Evolutionary conservation across 2,888 invertebrate genomes (phyloP).

Genomic region (Apotomis betuletana): DNA sequence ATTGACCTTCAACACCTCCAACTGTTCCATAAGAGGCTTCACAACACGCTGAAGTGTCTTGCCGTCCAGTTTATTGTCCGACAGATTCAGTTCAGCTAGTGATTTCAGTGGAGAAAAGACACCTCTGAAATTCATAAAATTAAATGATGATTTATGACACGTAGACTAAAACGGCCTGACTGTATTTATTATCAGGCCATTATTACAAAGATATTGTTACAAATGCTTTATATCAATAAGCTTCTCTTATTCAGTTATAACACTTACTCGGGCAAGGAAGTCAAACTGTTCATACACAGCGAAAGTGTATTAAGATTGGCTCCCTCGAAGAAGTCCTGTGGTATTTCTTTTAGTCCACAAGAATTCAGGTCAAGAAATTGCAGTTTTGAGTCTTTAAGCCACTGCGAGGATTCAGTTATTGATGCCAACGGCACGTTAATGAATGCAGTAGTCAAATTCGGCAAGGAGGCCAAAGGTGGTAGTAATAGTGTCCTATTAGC

Average conservation of each 20-base stretch:
- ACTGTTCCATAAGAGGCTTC: constrained; percentile 1
- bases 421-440: background rate
- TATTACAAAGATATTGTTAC: no score
- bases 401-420: background rate
- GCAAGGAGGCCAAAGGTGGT: background rate
- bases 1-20: background rate
- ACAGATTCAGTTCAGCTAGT: constrained; percentile 5
- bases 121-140: constrained; percentile 1
- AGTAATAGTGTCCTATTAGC: background rate
- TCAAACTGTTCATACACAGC: background rate
- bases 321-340: background rate
- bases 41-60: background rate
- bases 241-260: background rate
- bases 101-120: constrained; percentile 7
- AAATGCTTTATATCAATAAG: no score
- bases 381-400: background rate
- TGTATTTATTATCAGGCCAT: no score
- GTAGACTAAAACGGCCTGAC: no score
- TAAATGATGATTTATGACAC: no score
- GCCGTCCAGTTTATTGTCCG: constrained; percentile 1
- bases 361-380: background rate
- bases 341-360: constrained; percentile 6
- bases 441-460: background rate
- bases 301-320: background rate
- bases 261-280: constrained; percentile 16